Evolutionary conservation across 2,888 invertebrate genomes (phyloP).

Genomic region (Disparrhopalites patrizii): DNA sequence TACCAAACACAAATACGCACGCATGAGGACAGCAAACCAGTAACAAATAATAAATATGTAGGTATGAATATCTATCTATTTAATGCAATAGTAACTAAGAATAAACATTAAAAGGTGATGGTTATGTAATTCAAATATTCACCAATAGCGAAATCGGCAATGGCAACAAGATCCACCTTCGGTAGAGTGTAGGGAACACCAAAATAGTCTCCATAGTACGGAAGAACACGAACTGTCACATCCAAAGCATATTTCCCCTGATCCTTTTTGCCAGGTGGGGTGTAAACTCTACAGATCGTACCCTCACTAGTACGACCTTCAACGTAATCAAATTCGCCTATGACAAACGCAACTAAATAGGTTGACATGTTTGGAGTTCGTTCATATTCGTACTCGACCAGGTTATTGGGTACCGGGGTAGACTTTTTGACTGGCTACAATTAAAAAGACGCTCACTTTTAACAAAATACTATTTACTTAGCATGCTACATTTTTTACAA

Average conservation of each 20-base stretch:
- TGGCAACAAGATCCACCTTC: constrained; percentile 93
- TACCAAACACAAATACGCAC: no score
- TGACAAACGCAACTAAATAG: constrained; percentile 87
- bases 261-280: constrained; percentile 84
- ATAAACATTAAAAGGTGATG: no score
- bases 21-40: no score
- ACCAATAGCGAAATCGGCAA: constrained; percentile 89
- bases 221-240: constrained; percentile 78
- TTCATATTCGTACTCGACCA: constrained; percentile 64
- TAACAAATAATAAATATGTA: no score
- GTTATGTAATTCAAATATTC: not conserved
- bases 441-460: not conserved
- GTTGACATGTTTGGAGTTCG: constrained; percentile 92
- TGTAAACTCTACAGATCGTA: constrained; percentile 74
- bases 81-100: no score
- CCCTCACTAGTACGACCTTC: constrained; percentile 80
- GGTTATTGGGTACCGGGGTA: constrained; percentile 49
- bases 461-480: no score
- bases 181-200: constrained; percentile 91
- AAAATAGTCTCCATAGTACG: constrained; percentile 90
- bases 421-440: not conserved
- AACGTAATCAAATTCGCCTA: constrained; percentile 92
- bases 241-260: constrained; percentile 89
- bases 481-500: no score
- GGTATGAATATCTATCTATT: no score